Evolutionary conservation across 1,140 invertebrate species (phyloP).

Genomic region (Megathymus violae): DNA sequence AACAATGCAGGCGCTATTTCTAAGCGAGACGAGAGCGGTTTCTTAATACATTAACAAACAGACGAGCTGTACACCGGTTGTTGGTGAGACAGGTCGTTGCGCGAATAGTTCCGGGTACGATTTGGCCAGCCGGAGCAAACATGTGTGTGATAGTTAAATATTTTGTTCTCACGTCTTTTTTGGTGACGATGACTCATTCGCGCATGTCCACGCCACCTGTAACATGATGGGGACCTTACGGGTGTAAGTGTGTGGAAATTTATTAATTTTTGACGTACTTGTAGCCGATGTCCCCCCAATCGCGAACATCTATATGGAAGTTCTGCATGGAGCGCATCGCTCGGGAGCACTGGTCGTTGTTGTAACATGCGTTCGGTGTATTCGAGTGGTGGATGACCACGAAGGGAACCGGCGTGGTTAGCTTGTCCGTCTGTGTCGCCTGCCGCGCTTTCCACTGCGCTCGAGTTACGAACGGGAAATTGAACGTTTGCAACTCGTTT

Average conservation of each 20-base stretch:
- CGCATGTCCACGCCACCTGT: no score
- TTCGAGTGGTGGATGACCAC: constrained; percentile 92
- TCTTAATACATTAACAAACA: no score
- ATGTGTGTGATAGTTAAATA: no score
- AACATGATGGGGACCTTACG: no score
- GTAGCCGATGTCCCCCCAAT: constrained; percentile 90
- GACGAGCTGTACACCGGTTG: no score
- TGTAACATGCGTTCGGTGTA: constrained; percentile 85
- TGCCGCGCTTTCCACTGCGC: constrained; percentile 86
- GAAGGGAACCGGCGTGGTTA: constrained; percentile 87
- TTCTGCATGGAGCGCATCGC: constrained; percentile 85
- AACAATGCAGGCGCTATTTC: no score
- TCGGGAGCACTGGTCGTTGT: constrained; percentile 74
- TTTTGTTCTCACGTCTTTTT: no score
- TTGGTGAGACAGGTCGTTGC: no score
- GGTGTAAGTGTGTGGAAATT: neutral
- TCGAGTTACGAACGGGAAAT: constrained; percentile 83
- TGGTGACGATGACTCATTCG: no score
- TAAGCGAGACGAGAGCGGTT: no score
- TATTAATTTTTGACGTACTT: constrained; percentile 53
- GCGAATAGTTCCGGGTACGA: no score
- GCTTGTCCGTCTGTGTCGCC: constrained; percentile 71
- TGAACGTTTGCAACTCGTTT: constrained; percentile 61
- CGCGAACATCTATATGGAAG: constrained; percentile 84
- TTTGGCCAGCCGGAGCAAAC: no score